phyloP scores from a whole-genome alignment of 2,113 vertebrate genomes.

The Eubucco bourcierii region DNA sequence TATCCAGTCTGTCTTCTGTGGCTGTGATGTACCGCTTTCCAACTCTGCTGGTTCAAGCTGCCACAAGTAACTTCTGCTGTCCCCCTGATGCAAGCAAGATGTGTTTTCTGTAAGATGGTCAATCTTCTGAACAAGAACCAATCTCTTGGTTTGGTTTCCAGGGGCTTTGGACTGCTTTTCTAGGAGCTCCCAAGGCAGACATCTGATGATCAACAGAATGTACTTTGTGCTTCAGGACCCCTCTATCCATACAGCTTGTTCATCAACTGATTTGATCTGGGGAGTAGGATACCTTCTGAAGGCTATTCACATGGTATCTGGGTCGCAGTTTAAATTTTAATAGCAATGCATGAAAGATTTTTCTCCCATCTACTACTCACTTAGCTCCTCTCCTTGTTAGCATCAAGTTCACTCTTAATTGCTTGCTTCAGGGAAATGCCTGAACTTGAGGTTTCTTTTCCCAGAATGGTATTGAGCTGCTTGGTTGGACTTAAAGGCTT shows the following conservation, averaged over 20 bases:
- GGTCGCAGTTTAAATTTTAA: background rate
- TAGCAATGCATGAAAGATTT: background rate
- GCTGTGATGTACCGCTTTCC: background rate
- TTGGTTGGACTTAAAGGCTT: background rate
- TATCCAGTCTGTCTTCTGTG: rapidly evolving
- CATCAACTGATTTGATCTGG: background rate
- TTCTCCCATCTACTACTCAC: background rate
- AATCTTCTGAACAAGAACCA: background rate
- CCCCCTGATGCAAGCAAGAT: background rate
- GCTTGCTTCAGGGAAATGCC: constrained; percentile 24
- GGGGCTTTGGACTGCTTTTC: background rate
- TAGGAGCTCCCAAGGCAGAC: background rate
- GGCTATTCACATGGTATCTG: background rate
- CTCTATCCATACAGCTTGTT: background rate
- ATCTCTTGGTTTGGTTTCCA: background rate
- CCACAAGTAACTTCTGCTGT: background rate
- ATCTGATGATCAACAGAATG: background rate
- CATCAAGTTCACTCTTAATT: background rate
- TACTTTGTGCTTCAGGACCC: background rate
- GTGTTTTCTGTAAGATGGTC: background rate
- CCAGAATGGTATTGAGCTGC: background rate
- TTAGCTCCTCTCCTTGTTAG: background rate
- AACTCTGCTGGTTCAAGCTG: background rate
- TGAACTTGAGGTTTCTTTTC: constrained; percentile 39
- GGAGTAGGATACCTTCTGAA: background rate